Evolutionary conservation across 2,888 invertebrate species (phyloP), one percentile per base, ranked within the genome.

Genomic region (Chydorus sphaericus): DNA sequence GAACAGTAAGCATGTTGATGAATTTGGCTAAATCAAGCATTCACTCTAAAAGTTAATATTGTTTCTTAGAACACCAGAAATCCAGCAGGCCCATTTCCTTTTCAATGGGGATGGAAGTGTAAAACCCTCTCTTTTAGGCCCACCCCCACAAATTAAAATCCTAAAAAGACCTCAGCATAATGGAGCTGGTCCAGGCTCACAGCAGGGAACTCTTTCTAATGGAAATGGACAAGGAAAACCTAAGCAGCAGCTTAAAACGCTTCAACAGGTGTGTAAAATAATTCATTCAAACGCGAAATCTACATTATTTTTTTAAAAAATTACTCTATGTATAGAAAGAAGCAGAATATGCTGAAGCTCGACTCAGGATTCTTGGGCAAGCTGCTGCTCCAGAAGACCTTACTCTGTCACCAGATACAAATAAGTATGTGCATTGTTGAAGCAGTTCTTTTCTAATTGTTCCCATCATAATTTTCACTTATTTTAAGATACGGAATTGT

Each of bases 131-230:
- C 10, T 36, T 36, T 23, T 33, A 1, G 52, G 52, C 3, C 55
- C 55, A n/a, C 48, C 48, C n/a, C 55, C 55, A 20, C 55, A 55
- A 20, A 55, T 55, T 23, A 55, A 55, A 36, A 55, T 55, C 31
- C 49, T 55, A 8, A 55, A 55, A 23, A 26, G 55, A 26, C 55
- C 55, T 29, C 52, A 52, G 36, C 31, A 52, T 36, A 36, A 36
- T 36, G 36, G 26, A 5, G 10, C 20, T 3, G 36, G 23, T 10
- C 31, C 33, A 4, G 30, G 14, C 6, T 11, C 28, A 28, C 31
- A 31, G 16, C 50, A 16, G 20, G 31, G 30, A 16, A 29, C 31
- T 11, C 26, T 18, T 18, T 23, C 36, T 36, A 26, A 26, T 20
- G 18, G 33, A 6, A 48, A 33, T 36, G 31, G 33, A 8, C 48